A percentile compares a stretch with the other conserved stretches of the same genome.
Conservation (phyloP, 2,797 vertebrate genomes). For the Poecilia wingei region DNA sequence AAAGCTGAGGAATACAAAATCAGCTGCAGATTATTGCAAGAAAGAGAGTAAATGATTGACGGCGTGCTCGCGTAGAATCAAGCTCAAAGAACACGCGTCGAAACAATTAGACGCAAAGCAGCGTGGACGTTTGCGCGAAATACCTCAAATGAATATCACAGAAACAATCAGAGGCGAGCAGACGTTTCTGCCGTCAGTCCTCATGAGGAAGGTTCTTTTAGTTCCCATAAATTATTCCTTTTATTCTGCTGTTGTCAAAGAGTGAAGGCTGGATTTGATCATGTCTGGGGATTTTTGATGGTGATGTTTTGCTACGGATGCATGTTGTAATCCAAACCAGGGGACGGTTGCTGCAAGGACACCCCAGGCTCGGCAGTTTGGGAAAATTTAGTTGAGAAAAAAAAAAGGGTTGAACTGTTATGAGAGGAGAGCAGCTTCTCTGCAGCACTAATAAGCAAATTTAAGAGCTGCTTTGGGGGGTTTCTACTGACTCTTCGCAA, state of each 20-base stretch:
- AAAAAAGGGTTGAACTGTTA: conserved; percentile 20
- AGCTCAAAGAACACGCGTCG: conserved; percentile 34
- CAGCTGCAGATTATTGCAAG: background rate
- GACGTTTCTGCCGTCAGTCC: conserved; percentile 17
- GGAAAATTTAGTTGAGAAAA: conserved; percentile 25
- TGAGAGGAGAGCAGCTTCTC: conserved; percentile 6
- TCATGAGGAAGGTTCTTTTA: conserved; percentile 32
- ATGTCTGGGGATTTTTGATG: conserved; percentile 25
- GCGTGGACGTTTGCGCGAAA: conserved; percentile 14
- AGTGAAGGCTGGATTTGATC: conserved; percentile 21
- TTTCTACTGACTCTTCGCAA: conserved; percentile 8
- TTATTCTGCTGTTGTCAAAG: background rate
- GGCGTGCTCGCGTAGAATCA: conserved; percentile 49
- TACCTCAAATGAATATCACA: conserved; percentile 40
- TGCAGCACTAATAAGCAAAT: background rate
- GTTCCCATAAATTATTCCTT: conserved; percentile 12
- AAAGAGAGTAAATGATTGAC: conserved; percentile 52
- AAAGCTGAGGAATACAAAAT: conserved; percentile 16
- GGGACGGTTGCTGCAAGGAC: conserved; percentile 45
- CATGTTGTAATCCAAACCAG: conserved; percentile 44
- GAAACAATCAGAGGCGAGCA: conserved; percentile 15
- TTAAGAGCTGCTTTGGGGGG: conserved; percentile 8
- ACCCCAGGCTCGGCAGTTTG: conserved; percentile 18
- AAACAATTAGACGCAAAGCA: background rate
- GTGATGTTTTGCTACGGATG: conserved; percentile 2